These are phyloP conservation scores for Pasiphila rectangulata DNA, from an alignment of 2,888 invertebrate genomes.

Conservation along the genomic window DNA sequence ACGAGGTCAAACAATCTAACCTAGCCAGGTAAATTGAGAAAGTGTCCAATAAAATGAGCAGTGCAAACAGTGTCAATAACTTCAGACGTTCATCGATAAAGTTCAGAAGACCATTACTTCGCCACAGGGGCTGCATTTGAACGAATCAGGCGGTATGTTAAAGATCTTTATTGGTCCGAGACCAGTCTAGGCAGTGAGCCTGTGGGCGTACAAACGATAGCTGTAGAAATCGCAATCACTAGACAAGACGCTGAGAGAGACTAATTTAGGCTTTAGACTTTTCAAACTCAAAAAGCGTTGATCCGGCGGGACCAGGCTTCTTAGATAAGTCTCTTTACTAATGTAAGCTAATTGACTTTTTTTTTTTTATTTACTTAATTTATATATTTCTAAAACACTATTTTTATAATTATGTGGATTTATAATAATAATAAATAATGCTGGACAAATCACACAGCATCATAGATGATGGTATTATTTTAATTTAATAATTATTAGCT, in stretches of 20 bases:
- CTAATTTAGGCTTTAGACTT: background rate
- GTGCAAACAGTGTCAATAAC: conserved; percentile 22
- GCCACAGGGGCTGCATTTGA: conserved; percentile 30
- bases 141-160: conserved; percentile 30
- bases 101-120: conserved; percentile 29
- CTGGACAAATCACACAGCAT: no score
- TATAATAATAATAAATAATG: no score
- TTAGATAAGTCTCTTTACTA: no score
- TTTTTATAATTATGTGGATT: no score
- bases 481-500: no score
- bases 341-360: no score
- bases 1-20: background rate
- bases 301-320: no score
- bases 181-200: conserved; percentile 36
- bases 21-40: conserved; percentile 7
- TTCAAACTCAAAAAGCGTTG: no score
- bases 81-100: conserved; percentile 27
- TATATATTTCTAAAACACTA: no score
- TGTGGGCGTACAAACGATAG: conserved; percentile 43
- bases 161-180: conserved; percentile 35
- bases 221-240: conserved; percentile 7
- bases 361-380: no score
- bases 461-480: no score
- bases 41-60: conserved; percentile 16
- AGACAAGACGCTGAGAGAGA: conserved; percentile 5